Conservation (phyloP, 2,113 vertebrate genomes). For the Sakesphorus luctuosus region DNA sequence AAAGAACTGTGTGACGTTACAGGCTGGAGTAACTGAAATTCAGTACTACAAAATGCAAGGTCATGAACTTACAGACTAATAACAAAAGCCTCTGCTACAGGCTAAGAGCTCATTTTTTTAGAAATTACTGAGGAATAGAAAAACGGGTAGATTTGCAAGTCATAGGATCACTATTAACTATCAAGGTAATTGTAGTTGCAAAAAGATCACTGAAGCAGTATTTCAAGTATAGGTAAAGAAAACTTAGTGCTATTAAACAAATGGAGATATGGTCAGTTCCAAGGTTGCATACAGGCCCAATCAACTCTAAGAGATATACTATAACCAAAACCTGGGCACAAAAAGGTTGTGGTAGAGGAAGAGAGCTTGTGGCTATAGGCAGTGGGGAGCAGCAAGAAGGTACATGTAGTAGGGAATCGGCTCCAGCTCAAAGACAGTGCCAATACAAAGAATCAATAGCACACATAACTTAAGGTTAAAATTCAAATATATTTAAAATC, state of each 20-base stretch:
- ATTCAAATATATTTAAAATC: neutral
- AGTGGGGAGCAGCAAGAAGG: neutral
- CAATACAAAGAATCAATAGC: neutral
- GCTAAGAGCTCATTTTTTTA: constrained; percentile 34
- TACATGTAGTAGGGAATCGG: neutral
- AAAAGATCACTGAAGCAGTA: neutral
- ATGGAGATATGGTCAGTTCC: neutral
- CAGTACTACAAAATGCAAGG: constrained; percentile 56
- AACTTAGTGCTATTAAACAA: neutral
- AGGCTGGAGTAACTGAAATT: constrained; percentile 57
- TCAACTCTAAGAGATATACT: neutral
- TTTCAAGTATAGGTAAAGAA: neutral
- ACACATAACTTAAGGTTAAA: neutral
- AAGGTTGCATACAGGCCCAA: neutral
- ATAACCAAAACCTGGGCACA: neutral
- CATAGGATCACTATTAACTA: constrained; percentile 16
- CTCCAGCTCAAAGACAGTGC: neutral
- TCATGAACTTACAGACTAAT: constrained; percentile 6
- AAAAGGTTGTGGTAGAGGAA: neutral
- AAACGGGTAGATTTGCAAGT: constrained; percentile 19
- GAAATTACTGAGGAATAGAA: constrained; percentile 33
- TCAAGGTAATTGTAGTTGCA: neutral
- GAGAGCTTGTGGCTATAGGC: accelerated
- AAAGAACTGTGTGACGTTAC: neutral
- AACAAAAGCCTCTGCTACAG: constrained; percentile 32